Conservation (phyloP, 2,113 vertebrate species). For the Ophiodon elongatus region DNA sequence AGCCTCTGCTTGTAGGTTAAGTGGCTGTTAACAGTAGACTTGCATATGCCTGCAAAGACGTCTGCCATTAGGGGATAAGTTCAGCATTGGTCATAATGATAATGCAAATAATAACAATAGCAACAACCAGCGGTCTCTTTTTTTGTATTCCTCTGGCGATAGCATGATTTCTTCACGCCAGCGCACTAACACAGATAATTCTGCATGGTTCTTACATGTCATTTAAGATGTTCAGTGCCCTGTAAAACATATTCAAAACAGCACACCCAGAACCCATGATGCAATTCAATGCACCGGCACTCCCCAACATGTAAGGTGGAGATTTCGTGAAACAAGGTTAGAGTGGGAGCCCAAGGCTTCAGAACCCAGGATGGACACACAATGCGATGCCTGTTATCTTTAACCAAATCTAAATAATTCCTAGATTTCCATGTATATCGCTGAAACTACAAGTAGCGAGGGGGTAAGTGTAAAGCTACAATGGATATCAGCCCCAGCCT, state of each 20-base stretch:
- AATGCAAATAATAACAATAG: conserved; percentile 71
- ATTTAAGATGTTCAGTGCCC: conserved; percentile 53
- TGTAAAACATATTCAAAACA: conserved; percentile 55
- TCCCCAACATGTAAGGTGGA: background rate
- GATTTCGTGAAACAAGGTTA: conserved; percentile 30
- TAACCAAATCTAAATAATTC: conserved; percentile 37
- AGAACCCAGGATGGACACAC: conserved; percentile 37
- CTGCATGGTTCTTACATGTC: conserved; percentile 36
- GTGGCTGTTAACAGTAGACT: conserved; percentile 69
- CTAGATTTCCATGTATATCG: conserved; percentile 42
- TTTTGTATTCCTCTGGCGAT: conserved; percentile 36
- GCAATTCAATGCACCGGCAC: conserved; percentile 29
- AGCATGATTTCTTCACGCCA: conserved; percentile 39
- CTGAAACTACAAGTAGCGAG: conserved; percentile 61
- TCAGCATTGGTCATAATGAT: conserved; percentile 49
- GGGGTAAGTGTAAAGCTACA: conserved; percentile 81
- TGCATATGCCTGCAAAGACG: conserved; percentile 61
- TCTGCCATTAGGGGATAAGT: conserved; percentile 51
- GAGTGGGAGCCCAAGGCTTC: conserved; percentile 32
- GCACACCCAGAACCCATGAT: conserved; percentile 47
- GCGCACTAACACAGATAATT: conserved; percentile 43
- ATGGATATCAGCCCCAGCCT: conserved; percentile 65
- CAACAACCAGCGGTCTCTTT: conserved; percentile 55
- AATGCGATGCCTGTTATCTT: conserved; percentile 18
- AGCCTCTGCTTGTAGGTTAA: conserved; percentile 69